phyloP scores from a whole-genome alignment of 2,888 invertebrate species.

The Nemurella pictetii region DNA sequence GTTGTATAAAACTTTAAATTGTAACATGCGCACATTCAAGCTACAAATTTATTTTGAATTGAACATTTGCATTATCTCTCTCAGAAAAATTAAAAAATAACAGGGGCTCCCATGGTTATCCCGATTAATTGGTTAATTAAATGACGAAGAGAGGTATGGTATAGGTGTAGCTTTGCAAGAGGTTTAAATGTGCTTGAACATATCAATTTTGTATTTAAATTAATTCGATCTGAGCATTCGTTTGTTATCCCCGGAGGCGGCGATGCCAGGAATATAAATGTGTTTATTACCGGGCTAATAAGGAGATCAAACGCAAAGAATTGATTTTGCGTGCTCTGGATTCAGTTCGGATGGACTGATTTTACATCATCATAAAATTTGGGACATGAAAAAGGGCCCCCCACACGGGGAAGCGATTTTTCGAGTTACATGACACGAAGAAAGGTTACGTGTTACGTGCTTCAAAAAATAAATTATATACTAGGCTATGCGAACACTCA shows the following conservation, averaged over 20 bases:
- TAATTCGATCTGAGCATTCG: not conserved
- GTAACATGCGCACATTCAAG: not conserved
- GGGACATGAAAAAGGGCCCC: not conserved
- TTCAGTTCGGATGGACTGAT: not conserved
- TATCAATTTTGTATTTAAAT: not conserved
- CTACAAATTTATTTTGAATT: not conserved
- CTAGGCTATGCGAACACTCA: no score
- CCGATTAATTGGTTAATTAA: not conserved
- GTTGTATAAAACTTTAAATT: not conserved
- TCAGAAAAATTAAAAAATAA: no score
- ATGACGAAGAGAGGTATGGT: not conserved
- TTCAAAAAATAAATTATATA: no score
- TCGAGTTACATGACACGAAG: no score
- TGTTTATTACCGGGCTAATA: not conserved
- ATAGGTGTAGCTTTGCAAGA: not conserved
- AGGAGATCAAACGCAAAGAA: not conserved
- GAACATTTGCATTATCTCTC: not conserved
- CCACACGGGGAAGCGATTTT: not conserved
- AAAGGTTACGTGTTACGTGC: no score
- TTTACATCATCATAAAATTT: not conserved
- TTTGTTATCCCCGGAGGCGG: not conserved
- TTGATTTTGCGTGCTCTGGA: not conserved
- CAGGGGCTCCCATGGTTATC: not conserved
- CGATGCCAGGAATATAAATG: not conserved
- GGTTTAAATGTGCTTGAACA: not conserved